Evolutionary conservation across 2,888 invertebrate species (phyloP), one percentile per base, ranked within the genome.

Genomic region (Bellardia bayeri): DNA sequence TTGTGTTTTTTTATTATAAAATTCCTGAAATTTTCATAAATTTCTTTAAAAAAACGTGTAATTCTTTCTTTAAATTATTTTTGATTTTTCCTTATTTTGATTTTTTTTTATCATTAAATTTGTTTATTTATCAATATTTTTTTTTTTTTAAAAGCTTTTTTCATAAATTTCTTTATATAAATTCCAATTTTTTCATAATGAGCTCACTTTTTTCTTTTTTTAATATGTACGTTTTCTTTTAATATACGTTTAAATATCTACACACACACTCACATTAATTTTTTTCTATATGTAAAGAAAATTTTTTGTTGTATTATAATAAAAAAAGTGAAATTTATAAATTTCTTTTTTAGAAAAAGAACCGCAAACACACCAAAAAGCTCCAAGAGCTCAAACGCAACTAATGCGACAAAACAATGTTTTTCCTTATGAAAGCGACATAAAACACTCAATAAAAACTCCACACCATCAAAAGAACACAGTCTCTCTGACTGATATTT

Each of bases 321-420:
- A 78, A 68, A 33, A 82, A 82, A 85, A 75, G 82, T 85, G 79
- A 87, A 87, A 82, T 87, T 85, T 66, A 72, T 58, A 66, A 76
- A 75, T 79, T 78, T 72, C 30, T 71, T 75, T 63, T 69, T 61
- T 74, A 30, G 56, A 79, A 82, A 87, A 84, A 84, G 85, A 87
- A 87, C 58, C 87, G 87, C 86, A 88, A 90, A 91, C 91, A 91
- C 91, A 92, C 92, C 91, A 92, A 92, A 92, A 92, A 92, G 91
- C 92, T 91, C 91, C 91, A 91, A 91, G 91, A 91, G 91, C 89
- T 91, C 90, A 90, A 92, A 91, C 91, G 90, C 91, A 91, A 92
- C 91, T 92, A 92, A 91, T 90, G 90, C 91, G 90, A 90, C 88
- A 85, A 87, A 88, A 82, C 87, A 87, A 64, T 80, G 68, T 58